Percentiles rank a stretch among this genome's conserved stretches.
Conservation (phyloP, 2,888 invertebrate genomes). For the Drosophila hamatofila region DNA sequence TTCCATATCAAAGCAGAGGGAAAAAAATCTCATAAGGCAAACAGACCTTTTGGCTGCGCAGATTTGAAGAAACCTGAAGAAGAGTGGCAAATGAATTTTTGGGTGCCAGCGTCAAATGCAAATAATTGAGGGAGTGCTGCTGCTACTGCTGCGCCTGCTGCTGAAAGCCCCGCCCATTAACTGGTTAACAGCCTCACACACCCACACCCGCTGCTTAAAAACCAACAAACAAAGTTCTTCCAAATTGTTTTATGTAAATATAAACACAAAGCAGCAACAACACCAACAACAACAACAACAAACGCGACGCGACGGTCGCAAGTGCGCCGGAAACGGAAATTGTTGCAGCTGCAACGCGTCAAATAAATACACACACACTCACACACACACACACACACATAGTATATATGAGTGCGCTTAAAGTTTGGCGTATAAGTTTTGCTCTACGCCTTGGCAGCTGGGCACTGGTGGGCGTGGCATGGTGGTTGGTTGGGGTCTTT, state of each 20-base stretch:
- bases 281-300: conserved; percentile 19
- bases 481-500: background rate
- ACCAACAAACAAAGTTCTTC: conserved; percentile 59
- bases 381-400: background rate
- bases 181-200: conserved; percentile 32
- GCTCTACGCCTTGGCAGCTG: conserved; percentile 35
- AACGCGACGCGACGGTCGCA: conserved; percentile 8
- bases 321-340: conserved; percentile 74
- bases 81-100: conserved; percentile 57
- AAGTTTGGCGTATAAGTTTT: conserved; percentile 58
- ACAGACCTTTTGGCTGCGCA: conserved; percentile 2
- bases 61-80: conserved; percentile 25
- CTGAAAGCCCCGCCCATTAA: conserved; percentile 37
- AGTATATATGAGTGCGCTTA: conserved; percentile 29
- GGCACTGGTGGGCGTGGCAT: background rate
- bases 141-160: conserved; percentile 3
- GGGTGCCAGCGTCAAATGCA: conserved; percentile 59
- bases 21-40: conserved; percentile 45
- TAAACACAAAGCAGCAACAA: conserved; percentile 52
- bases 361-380: conserved; percentile 57
- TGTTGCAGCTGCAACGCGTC: conserved; percentile 74
- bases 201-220: background rate
- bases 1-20: conserved; percentile 14
- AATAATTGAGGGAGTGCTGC: conserved; percentile 60
- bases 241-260: conserved; percentile 79